Base-by-base conservation (phyloP, 2,113 vertebrate species). In the Dinomys branickii region DNA sequence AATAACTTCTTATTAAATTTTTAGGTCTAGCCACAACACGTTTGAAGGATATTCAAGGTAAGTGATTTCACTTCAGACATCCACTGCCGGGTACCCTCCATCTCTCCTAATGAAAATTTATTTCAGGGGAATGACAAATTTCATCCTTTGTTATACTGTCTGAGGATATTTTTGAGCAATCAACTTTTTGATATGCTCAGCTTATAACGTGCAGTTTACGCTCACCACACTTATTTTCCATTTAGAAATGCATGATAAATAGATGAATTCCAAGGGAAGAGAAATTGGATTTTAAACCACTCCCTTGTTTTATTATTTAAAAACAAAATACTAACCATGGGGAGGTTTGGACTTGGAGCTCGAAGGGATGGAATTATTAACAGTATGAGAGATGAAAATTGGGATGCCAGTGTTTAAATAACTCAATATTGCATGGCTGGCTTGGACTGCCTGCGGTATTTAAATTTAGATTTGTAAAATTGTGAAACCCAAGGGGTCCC, bases 1-100 rank as follows among this genome's bases (percentile, higher is more conserved):
- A 97, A 97, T 98, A 97, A 96, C 0, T 0, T 92, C 73, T 96
- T 91, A 97, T 98, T 97, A 98, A 95, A 95, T 95, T 95, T 81
- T 96, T 50, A 89, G 87, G 85, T 96, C 44, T 86, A 63, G 17
- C 69, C 82, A 56, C 52, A 75, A 41, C 75, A 33, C 2, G 65
- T 89, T 73, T 97, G 96, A 97, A 98, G 78, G 83, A 91, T 93
- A 95, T 92, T 94, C 75, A 98, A 96, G 88, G 92, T 90, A 97
- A 97, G 96, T 52, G 0, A 52, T 69, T 91, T 94, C 22, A 69
- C 78, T 86, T 94, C 61, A 24, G n/a, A 88, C 91, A 30, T 86
- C 61, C 65, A 22, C 3, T 83, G 20, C 63, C 87, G n/a, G 58
- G 73, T 87, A 13, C 28, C 6, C 54, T 85, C 75, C n/a, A 73